Conservation (phyloP, 2,113 vertebrate species). For the Lates calcarifer region DNA sequence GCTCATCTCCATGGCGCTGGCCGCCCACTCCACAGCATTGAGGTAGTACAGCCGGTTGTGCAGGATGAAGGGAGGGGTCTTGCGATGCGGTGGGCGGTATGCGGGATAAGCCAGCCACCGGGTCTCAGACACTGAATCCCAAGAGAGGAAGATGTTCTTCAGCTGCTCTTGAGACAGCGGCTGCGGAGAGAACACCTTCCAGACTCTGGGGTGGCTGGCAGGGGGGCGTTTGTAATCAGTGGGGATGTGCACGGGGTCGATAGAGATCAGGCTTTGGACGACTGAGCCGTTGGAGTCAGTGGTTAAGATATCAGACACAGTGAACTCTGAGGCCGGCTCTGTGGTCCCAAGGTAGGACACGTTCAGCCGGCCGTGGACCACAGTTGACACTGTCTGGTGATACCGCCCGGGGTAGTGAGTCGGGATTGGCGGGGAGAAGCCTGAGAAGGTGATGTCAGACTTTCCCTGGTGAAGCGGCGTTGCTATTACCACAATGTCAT, state of each 20-base stretch:
- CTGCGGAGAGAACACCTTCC: constrained; percentile 90
- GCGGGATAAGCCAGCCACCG: constrained; percentile 91
- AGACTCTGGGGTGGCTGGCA: constrained; percentile 76
- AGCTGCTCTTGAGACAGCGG: constrained; percentile 86
- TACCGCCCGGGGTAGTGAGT: constrained; percentile 84
- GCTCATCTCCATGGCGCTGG: constrained; percentile 95
- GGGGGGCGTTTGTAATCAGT: constrained; percentile 54
- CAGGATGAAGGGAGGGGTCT: constrained; percentile 88
- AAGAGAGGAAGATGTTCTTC: constrained; percentile 86
- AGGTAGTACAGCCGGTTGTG: constrained; percentile 92
- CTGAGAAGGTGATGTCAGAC: constrained; percentile 89
- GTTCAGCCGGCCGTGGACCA: constrained; percentile 91
- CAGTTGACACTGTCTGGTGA: constrained; percentile 86
- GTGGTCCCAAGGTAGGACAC: constrained; percentile 86
- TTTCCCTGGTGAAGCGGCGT: constrained; percentile 88
- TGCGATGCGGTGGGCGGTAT: constrained; percentile 84
- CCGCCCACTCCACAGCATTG: constrained; percentile 89
- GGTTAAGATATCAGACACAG: constrained; percentile 83
- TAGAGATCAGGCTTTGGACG: constrained; percentile 85
- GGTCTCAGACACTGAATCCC: constrained; percentile 83
- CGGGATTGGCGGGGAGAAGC: constrained; percentile 87
- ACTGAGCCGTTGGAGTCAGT: constrained; percentile 82
- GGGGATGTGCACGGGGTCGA: constrained; percentile 78
- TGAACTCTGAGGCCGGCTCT: constrained; percentile 75
- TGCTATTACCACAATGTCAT: constrained; percentile 92